Base-by-base conservation (phyloP, 2,113 vertebrate genomes). In the Gallinago media region DNA sequence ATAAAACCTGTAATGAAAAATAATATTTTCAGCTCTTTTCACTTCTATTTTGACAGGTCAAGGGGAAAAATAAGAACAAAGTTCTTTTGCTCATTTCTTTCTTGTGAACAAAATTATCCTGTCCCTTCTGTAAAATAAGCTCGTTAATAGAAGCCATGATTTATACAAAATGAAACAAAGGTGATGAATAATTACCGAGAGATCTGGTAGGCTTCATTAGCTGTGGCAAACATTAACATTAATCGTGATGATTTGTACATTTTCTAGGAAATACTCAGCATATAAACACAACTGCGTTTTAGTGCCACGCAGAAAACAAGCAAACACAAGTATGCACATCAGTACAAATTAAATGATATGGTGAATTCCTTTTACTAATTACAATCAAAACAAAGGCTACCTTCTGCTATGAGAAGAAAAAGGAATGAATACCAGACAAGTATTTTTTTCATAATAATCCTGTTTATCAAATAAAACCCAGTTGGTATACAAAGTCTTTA, bases 1-100 rank as follows among this genome's bases (percentile, higher is more conserved):
- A 54, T n/a, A 93, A 97, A 92, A 96, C 17, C 32, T 18, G 36
- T 59, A 89, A 81, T 76, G 89, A 86, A 89, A 95, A 93, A 73
- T 93, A 93, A 6, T 88, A 63, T 83, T 95, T 90, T 86, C 47
- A 78, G 67, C 62, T 74, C 32, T 79, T 71, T 86, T 70, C 34
- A 46, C 21, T 89, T 88, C 21, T 88, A 50, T 89, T 89, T 86
- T 85, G 88, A 77, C 29, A 52, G 17, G 44, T n/a, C 54, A 2
- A 16, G 15, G 34, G 6, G 27, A 27, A 40, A 65, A 78, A 42
- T 12, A 63, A 25, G 27, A 46, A n/a, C 15, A 47, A 78, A 62
- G 23, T 82, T 66, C 23, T 77, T 86, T 34, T 47, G 18, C 62
- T 66, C 15, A 21, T 82, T 93, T 94, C 49, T 81, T 78, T 73